Percentiles rank a stretch among this genome's conserved stretches.
Conservation (phyloP, 2,888 invertebrate genomes). For the Byasa hedistus region DNA sequence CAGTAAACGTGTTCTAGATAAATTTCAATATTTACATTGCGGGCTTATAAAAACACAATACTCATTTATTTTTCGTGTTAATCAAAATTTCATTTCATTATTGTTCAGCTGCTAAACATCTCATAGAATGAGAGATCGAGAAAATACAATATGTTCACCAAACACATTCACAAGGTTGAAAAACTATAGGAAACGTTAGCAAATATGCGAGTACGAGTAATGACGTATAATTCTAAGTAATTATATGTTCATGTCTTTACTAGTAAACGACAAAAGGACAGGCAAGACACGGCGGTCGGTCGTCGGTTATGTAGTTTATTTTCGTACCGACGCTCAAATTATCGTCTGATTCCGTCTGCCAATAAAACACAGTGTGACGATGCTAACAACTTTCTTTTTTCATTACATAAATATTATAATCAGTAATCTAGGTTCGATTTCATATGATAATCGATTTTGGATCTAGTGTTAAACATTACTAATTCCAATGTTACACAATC, state of each 20-base stretch:
- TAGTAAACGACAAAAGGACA: constrained; percentile 23
- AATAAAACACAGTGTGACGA: constrained; percentile 21
- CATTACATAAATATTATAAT: constrained; percentile 4
- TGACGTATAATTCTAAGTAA: neutral
- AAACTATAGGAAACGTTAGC: neutral
- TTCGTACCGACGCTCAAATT: constrained; percentile 25
- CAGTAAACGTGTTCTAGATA: constrained; percentile 19
- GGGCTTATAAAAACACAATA: neutral
- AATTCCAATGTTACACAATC: constrained; percentile 12
- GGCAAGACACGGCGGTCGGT: constrained; percentile 11
- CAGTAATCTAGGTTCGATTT: constrained; percentile 13
- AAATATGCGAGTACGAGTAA: neutral
- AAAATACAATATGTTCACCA: no score
- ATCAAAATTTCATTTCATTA: neutral
- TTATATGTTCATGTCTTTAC: neutral
- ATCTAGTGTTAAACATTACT: constrained; percentile 6
- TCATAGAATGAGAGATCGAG: no score
- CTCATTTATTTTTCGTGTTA: neutral
- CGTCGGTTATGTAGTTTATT: constrained; percentile 25
- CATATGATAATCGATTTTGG: constrained; percentile 1
- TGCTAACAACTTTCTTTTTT: constrained; percentile 19
- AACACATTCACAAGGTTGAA: neutral
- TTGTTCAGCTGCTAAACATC: no score
- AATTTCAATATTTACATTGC: constrained; percentile 20
- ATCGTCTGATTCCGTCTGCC: constrained; percentile 32